Conservation (phyloP, 2,797 vertebrate species). For the Pipistrellus pygmaeus region DNA sequence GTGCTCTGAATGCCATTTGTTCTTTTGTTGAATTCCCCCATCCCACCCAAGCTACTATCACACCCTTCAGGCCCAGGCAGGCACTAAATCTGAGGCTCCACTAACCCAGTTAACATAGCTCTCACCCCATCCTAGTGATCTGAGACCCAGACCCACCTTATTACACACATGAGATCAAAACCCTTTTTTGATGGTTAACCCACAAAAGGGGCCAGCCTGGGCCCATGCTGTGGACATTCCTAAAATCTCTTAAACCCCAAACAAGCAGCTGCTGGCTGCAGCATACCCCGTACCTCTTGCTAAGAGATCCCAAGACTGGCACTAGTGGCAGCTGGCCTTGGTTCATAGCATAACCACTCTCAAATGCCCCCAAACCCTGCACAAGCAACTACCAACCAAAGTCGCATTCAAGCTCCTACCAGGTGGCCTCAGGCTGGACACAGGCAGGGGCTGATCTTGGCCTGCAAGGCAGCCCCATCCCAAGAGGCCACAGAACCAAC, state of each 20-base stretch:
- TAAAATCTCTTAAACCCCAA: background rate
- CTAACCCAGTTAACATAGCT: background rate
- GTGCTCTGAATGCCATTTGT: background rate
- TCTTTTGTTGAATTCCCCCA: background rate
- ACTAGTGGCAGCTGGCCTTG: background rate
- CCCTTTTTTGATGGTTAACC: background rate
- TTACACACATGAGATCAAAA: background rate
- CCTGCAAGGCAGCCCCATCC: background rate
- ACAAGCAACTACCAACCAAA: background rate
- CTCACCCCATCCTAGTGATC: background rate
- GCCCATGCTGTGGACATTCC: background rate
- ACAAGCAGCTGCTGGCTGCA: background rate
- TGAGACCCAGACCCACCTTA: background rate
- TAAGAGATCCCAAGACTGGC: background rate
- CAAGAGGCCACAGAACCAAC: background rate
- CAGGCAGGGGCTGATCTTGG: background rate
- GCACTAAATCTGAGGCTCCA: background rate
- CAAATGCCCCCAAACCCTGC: background rate
- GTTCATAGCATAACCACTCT: background rate
- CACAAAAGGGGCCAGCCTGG: background rate
- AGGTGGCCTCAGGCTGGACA: background rate
- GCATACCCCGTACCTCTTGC: background rate
- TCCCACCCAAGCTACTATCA: background rate
- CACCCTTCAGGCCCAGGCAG: no score
- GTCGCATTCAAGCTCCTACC: background rate